Evolutionary conservation across 2,797 vertebrate species (phyloP), one percentile per base, ranked within the genome.

Genomic region (Leucoraja ocellata): DNA sequence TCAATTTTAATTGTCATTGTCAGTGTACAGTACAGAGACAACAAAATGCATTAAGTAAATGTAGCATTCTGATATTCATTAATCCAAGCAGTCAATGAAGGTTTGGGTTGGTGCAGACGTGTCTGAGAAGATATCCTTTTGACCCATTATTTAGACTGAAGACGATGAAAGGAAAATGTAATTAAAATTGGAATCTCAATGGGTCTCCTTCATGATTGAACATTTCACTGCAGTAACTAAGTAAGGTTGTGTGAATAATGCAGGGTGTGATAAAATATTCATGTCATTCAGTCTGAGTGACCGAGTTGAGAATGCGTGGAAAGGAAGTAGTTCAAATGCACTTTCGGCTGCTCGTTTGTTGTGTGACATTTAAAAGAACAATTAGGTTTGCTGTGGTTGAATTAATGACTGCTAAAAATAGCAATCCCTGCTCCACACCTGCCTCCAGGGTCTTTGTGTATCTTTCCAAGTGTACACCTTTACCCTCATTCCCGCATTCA

Each of bases 191-290:
- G 73, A 92, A n/a, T 54, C 73, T 88, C 84, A 68, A 65, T 76
- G 28, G 88, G 90, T 54, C 39, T 74, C 90, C 39, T 92, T 54
- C 23, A 46, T 76, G 90, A 76, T 76, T 92, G 74, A 92, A 92
- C 73, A 76, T 92, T 76, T 76, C 13, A 76, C 90, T 92, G 90
- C 39, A 16, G 84, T 68, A 88, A 88, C 68, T 91, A 91, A 92
- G 71, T 92, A 76, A 92, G 90, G 32, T 92, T 76, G 36, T 76
- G 90, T 92, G 90, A 92, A 92, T 92, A 92, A 92, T 92, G 90
- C 90, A 92, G 68, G 46, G 28, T 2, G 5, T 74, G 13, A 76
- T 92, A 92, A 92, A 92, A 92, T 76, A 92, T 92, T 92, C 68
- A 92, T 92, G 68, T 28, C 90, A 73, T 76, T 92, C 90, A 46